These are phyloP conservation scores for Muscicapa adusta DNA, from an alignment of 2,113 vertebrate genomes.

Conservation along the genomic window DNA sequence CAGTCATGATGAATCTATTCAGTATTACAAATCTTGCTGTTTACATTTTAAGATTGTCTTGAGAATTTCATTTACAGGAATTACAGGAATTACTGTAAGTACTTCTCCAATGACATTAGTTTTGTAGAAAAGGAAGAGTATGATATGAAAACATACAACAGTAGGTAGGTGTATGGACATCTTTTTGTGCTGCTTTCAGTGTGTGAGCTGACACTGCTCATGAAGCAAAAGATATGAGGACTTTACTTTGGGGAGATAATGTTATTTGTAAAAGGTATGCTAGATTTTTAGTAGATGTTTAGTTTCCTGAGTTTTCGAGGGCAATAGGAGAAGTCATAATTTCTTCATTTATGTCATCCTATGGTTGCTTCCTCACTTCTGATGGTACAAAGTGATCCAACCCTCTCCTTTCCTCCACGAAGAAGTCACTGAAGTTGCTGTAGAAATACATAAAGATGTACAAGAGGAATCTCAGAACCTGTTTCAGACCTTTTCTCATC, in stretches of 20 bases:
- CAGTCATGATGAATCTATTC: not conserved
- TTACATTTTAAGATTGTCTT: not conserved
- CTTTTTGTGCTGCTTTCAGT: not conserved
- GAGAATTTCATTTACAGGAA: not conserved
- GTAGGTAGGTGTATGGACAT: not conserved
- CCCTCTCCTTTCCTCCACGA: not conserved
- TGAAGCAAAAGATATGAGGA: not conserved
- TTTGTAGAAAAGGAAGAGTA: not conserved
- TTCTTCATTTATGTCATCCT: not conserved
- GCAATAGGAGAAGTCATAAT: not conserved
- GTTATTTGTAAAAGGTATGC: not conserved
- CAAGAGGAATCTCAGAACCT: not conserved
- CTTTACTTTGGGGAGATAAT: not conserved
- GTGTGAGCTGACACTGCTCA: not conserved
- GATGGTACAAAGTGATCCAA: not conserved
- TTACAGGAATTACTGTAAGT: not conserved
- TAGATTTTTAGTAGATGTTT: not conserved
- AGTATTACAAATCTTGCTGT: not conserved
- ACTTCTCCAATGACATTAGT: not conserved
- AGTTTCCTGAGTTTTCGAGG: not conserved
- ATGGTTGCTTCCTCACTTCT: fast-evolving
- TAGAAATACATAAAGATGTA: not conserved
- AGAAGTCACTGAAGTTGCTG: not conserved
- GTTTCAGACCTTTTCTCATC: not conserved
- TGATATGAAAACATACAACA: not conserved